Evolutionary conservation across 2,113 vertebrate genomes (phyloP).

Genomic region (Neogobius melanostomus): DNA sequence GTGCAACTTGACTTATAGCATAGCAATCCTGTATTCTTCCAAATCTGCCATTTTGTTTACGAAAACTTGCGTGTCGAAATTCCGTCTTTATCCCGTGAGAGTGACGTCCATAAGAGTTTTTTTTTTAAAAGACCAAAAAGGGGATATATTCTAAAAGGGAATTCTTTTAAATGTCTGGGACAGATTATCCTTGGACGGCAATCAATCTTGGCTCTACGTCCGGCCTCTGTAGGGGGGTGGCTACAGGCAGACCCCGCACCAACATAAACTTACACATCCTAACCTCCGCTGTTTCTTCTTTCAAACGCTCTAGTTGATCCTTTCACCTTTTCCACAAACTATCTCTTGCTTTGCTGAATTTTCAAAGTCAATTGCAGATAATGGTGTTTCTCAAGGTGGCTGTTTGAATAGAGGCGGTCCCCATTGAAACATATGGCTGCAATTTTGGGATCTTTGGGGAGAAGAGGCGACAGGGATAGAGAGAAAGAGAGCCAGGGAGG

Average conservation of each 20-base stretch:
- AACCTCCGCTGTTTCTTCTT: conserved; percentile 48
- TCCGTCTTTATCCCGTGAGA: neutral
- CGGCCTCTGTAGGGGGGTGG: conserved; percentile 35
- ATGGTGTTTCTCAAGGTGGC: conserved; percentile 60
- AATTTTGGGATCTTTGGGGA: conserved; percentile 46
- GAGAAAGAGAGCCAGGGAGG: conserved; percentile 23
- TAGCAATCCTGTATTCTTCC: too few species aligned
- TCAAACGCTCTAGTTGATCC: conserved; percentile 41
- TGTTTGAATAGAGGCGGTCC: conserved; percentile 47
- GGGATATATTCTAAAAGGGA: conserved; percentile 3
- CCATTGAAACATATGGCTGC: conserved; percentile 59
- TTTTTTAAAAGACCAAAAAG: conserved; percentile 30
- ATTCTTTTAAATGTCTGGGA: conserved; percentile 66
- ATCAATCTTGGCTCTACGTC: conserved; percentile 67
- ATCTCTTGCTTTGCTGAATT: conserved; percentile 18
- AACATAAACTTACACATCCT: conserved; percentile 33
- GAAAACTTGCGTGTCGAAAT: neutral
- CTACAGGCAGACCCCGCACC: conserved; percentile 7
- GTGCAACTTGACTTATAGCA: too few species aligned
- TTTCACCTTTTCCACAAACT: conserved; percentile 21
- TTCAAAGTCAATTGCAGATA: conserved; percentile 53
- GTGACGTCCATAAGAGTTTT: conserved; percentile 44
- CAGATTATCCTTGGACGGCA: conserved; percentile 71
- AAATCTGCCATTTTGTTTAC: too few species aligned
- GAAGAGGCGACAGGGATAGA: conserved; percentile 17